Evolutionary conservation across 2,797 vertebrate species (phyloP).

Genomic region (Sandelia bainsii): DNA sequence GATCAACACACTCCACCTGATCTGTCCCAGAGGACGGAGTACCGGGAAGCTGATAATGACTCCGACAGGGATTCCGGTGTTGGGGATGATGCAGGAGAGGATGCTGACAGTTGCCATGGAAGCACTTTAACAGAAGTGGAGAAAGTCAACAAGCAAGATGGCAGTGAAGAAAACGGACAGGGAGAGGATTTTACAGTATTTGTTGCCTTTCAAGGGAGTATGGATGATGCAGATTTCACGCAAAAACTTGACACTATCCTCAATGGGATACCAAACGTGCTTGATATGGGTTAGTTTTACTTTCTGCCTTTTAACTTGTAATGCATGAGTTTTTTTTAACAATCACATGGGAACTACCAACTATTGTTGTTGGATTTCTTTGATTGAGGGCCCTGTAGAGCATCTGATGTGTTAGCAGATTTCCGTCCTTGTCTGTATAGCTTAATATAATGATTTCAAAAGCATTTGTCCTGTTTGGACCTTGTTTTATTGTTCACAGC

Average conservation of each 20-base stretch:
- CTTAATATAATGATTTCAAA: too few relatives aligned
- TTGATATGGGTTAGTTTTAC: conserved; percentile 90
- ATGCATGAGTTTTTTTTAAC: background rate
- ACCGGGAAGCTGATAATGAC: conserved; percentile 83
- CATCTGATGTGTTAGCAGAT: background rate
- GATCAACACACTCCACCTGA: conserved; percentile 63
- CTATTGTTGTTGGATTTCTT: background rate
- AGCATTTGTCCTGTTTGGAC: too few relatives aligned
- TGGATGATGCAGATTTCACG: conserved; percentile 93
- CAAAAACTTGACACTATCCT: conserved; percentile 91
- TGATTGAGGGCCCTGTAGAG: background rate
- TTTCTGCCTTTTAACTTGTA: background rate
- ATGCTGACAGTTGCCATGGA: conserved; percentile 68
- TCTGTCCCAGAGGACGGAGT: conserved; percentile 82
- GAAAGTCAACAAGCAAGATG: conserved; percentile 38
- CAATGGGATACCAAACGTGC: conserved; percentile 89
- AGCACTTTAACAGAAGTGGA: conserved; percentile 47
- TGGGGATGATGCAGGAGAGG: conserved; percentile 87
- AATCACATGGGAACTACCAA: background rate
- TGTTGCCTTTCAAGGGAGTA: conserved; percentile 94
- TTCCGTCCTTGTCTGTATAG: background rate
- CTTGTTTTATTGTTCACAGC: too few relatives aligned
- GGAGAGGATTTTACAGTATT: conserved; percentile 90
- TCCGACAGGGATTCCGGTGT: conserved; percentile 92
- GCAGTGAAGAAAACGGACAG: conserved; percentile 51